A percentile compares a stretch with the other conserved stretches of the same genome.
These are phyloP conservation scores for Parnassius glacialis DNA, from an alignment of 2,888 invertebrate genomes.

Conservation along the genomic window DNA sequence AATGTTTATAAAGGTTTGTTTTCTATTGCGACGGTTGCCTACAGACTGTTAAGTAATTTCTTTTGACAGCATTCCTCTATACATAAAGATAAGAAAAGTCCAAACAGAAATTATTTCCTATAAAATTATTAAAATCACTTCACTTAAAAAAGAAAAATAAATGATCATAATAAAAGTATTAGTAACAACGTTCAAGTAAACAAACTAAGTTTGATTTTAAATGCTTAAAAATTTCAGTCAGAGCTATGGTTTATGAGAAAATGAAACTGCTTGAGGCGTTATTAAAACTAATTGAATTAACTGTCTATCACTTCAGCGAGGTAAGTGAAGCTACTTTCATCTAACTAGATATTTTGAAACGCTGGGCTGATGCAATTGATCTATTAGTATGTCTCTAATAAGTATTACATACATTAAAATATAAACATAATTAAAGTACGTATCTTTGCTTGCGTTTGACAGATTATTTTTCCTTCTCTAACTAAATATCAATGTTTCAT, in stretches of 20 bases:
- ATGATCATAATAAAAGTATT: not conserved
- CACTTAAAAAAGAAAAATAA: not conserved
- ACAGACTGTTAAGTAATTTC: conserved; percentile 1
- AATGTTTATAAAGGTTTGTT: conserved; percentile 12
- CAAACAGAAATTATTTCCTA: too few species aligned
- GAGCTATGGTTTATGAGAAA: not conserved
- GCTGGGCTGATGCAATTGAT: too few species aligned
- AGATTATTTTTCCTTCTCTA: too few species aligned
- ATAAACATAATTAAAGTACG: too few species aligned
- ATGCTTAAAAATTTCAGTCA: conserved; percentile 1
- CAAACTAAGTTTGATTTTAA: conserved; percentile 2
- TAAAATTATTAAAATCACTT: too few species aligned
- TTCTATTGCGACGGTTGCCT: not conserved
- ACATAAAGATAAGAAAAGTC: not conserved
- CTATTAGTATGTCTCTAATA: too few species aligned
- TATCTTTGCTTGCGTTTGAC: too few species aligned
- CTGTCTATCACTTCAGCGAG: conserved; percentile 1
- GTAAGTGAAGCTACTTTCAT: not conserved
- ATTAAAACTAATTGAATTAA: conserved; percentile 12
- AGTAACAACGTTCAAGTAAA: not conserved
- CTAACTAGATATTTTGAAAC: too few species aligned
- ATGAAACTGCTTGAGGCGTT: conserved; percentile 3
- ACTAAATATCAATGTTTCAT: too few species aligned
- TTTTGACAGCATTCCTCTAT: not conserved
- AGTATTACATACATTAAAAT: too few species aligned